phyloP scores from a whole-genome alignment of 2,888 invertebrate species.

The Diarsia mendica region DNA sequence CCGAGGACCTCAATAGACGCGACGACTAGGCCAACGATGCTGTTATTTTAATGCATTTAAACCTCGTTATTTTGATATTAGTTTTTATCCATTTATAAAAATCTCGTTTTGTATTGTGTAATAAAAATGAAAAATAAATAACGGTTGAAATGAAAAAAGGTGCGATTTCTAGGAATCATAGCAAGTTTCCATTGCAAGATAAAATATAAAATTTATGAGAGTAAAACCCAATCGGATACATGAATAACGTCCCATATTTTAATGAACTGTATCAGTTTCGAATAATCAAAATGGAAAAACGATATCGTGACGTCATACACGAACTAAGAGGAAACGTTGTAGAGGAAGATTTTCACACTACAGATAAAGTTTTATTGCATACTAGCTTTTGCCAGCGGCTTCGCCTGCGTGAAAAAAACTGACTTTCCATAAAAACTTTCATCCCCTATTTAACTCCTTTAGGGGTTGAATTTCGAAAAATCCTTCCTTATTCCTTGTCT shows the following conservation, averaged over 20 bases:
- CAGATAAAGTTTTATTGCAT: background rate
- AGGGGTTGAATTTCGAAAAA: too few relatives aligned
- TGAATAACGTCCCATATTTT: constrained; percentile 1
- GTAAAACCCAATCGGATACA: constrained; percentile 17
- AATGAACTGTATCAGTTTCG: constrained; percentile 7
- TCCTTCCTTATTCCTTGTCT: too few relatives aligned
- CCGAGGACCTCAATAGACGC: too few relatives aligned
- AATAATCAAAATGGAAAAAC: background rate
- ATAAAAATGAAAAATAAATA: background rate
- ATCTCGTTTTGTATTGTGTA: background rate
- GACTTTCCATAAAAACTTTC: too few relatives aligned
- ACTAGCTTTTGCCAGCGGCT: too few relatives aligned
- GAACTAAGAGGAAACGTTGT: too few relatives aligned
- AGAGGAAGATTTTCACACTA: background rate
- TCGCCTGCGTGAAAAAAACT: too few relatives aligned
- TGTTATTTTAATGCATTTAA: too few relatives aligned
- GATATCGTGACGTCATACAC: background rate
- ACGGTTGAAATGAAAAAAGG: background rate
- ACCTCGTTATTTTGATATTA: too few relatives aligned
- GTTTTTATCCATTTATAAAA: background rate
- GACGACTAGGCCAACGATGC: too few relatives aligned
- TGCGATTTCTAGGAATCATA: background rate
- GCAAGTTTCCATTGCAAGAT: background rate
- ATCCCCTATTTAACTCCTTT: too few relatives aligned
- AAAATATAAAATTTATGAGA: constrained; percentile 2